phyloP scores from a whole-genome alignment of 2,797 vertebrate species.

The Lepus oiostolus region DNA sequence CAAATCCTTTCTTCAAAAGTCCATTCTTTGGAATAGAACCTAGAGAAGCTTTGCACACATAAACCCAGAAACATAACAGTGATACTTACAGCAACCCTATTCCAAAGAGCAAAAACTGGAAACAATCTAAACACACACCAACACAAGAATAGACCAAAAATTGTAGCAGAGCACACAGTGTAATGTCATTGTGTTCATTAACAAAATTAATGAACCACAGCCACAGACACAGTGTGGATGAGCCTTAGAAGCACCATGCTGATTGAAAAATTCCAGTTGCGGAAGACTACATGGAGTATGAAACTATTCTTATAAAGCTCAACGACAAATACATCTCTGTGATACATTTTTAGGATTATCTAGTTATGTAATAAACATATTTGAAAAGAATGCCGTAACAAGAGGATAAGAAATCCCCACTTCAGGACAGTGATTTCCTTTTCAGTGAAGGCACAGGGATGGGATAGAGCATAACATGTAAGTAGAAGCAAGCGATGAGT shows the following conservation, averaged over 20 bases:
- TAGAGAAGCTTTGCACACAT: background rate
- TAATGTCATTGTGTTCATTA: background rate
- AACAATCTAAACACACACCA: conserved; percentile 29
- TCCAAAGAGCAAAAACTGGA: background rate
- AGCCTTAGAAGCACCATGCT: conserved; percentile 41
- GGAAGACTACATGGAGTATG: background rate
- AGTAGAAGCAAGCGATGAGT: fast-evolving
- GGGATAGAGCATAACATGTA: too few relatives aligned
- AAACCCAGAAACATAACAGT: background rate
- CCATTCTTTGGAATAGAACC: background rate
- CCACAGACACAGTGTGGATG: background rate
- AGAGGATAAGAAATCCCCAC: background rate
- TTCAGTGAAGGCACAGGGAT: background rate
- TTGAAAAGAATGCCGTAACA: conserved; percentile 27
- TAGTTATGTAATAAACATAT: background rate
- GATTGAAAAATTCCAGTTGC: background rate
- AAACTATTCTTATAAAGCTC: background rate
- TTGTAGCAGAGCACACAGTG: background rate
- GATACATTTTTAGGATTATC: background rate
- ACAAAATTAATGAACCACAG: background rate
- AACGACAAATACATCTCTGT: background rate
- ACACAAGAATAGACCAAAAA: background rate
- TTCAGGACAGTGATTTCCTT: background rate
- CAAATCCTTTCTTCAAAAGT: background rate
- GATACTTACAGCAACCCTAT: background rate